Base-by-base conservation (phyloP, 2,888 invertebrate genomes). In the Apeira syringaria region DNA sequence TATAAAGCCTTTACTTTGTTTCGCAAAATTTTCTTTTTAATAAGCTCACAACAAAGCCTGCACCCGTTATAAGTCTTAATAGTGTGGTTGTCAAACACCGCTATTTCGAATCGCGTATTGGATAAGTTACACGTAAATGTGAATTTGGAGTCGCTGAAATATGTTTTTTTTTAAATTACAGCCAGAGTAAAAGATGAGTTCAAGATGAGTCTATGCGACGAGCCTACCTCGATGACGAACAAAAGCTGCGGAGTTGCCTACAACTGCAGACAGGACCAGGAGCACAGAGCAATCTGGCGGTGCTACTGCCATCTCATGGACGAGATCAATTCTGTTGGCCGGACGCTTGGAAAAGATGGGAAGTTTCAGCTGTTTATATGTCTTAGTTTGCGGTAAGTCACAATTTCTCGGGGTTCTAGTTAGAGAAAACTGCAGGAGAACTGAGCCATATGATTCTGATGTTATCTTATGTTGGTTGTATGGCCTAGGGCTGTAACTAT, bases 281-380 rank as follows among this genome's bases (percentile, higher is more conserved):
- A 93, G 64, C 87, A 92, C 56, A 84, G 94, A 33, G 93, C 94
- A 5, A 95, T 97, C 49, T 95, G 98, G 93, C 91, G 95, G 45
- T 95, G 96, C 67, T 98, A 96, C 83, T 96, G 96, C 77, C 95
- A 96, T 68, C 91, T 99, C 7, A 93, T 98, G 71, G 95, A 96
- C 65, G 97, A 97, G 80, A 96, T 99, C 50, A 95, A 94, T 74
- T 93, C 93, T 32, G 95, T 95, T 0, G 97, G 96, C 38, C 79
- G 86, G 8, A 90, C 95, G n/a, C 91, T 98, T 11, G 99, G 99
- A 37, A 99, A 99, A 80, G 99, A 99, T 86, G 99, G 98, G 33
- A 98, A 98, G 83, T 99, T 99, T 78, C 99, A 99, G 80, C 92
- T 99, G 24, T 98, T 99, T 72, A 94, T 99, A 59, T 98, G 99